Percentiles rank a stretch among this genome's conserved stretches.
Evolutionary conservation across 2,888 invertebrate species (phyloP).

Genomic region (Catotricha subobsoleta): DNA sequence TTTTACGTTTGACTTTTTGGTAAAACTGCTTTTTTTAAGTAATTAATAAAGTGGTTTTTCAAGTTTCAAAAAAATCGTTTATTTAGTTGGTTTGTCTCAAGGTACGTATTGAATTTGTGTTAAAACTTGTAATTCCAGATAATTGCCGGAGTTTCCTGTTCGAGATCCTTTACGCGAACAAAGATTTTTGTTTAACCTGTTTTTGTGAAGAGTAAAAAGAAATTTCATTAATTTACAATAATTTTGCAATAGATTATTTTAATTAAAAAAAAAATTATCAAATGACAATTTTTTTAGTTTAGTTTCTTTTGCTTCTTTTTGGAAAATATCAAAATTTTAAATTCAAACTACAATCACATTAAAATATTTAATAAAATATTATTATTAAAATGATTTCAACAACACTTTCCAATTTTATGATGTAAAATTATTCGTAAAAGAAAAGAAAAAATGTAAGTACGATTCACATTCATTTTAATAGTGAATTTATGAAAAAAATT

Average conservation of each 20-base stretch:
- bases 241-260: not conserved
- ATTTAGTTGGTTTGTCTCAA: conserved; percentile 16
- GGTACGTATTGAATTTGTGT: conserved; percentile 28
- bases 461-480: too few species aligned
- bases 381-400: not conserved
- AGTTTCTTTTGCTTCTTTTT: not conserved
- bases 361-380: not conserved
- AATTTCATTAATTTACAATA: not conserved
- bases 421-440: not conserved
- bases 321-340: not conserved
- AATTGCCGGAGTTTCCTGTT: conserved; percentile 27
- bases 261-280: not conserved
- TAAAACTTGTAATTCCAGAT: conserved; percentile 26
- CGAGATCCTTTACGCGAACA: conserved; percentile 19
- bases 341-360: not conserved
- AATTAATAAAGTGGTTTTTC: not conserved
- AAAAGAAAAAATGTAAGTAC: not conserved
- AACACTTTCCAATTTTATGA: not conserved
- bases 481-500: too few species aligned
- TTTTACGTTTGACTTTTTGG: too few species aligned
- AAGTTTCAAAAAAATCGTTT: too few species aligned
- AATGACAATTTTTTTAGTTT: not conserved
- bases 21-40: too few species aligned
- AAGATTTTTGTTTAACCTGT: conserved; percentile 5
- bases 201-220: not conserved